phyloP scores from a whole-genome alignment of 1,140 invertebrate species.

The Zaprionus kolodkinae region DNA sequence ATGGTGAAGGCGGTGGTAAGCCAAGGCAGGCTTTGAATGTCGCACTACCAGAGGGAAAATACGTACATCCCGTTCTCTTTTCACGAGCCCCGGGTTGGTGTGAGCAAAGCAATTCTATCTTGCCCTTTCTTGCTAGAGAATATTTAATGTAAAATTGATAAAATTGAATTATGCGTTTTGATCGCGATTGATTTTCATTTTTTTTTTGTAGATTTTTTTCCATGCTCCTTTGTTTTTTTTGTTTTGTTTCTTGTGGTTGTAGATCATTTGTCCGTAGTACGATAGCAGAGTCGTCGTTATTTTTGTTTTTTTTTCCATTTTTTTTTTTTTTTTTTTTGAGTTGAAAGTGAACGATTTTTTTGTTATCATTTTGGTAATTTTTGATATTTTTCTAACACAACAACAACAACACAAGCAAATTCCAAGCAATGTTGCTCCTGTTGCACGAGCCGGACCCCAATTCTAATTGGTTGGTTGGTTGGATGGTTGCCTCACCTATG shows the following conservation, averaged over 20 bases:
- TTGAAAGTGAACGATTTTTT: conserved; percentile 75
- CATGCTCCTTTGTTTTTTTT: conserved; percentile 8
- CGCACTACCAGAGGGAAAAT: conserved; percentile 11
- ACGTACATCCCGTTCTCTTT: not conserved
- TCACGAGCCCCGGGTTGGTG: not conserved
- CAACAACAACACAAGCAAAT: conserved; percentile 65
- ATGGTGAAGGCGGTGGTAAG: not conserved
- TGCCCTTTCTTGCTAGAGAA: conserved; percentile 6
- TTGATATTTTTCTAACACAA: conserved; percentile 66
- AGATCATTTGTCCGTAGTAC: conserved; percentile 38
- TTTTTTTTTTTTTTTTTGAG: conserved; percentile 57
- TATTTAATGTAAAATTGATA: conserved; percentile 14
- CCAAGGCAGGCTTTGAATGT: not conserved
- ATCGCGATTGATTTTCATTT: conserved; percentile 34
- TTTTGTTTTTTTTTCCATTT: conserved; percentile 27
- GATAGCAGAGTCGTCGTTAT: conserved; percentile 56
- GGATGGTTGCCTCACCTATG: conserved; percentile 14
- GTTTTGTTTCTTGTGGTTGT: conserved; percentile 30
- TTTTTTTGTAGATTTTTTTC: conserved; percentile 39
- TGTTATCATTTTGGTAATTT: conserved; percentile 51
- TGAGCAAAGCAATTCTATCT: conserved; percentile 11
- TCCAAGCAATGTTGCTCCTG: conserved; percentile 66
- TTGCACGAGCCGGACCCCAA: conserved; percentile 22
- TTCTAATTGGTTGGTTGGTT: conserved; percentile 12
- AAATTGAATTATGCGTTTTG: conserved; percentile 27